Conservation (phyloP, 1,140 invertebrate species). For the Temnothorax curvispinosus region DNA sequence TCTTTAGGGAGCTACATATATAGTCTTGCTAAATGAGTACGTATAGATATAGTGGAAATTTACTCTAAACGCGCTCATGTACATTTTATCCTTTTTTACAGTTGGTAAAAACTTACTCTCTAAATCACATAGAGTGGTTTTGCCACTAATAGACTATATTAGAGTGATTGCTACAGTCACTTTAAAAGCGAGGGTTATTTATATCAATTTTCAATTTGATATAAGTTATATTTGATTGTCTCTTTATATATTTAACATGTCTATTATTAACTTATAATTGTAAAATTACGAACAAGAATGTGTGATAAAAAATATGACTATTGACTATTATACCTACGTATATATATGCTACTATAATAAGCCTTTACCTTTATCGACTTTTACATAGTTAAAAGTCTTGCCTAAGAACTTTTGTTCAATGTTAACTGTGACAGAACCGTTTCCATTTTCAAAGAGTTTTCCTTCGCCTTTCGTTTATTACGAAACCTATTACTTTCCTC, state of each 20-base stretch:
- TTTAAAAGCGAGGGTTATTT: not conserved
- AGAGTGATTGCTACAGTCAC: too few relatives aligned
- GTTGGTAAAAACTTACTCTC: not conserved
- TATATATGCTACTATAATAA: not conserved
- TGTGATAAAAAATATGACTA: not conserved
- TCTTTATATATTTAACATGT: not conserved
- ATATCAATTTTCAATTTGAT: not conserved
- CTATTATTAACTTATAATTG: not conserved
- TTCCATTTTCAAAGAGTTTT: not conserved
- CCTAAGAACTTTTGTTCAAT: not conserved
- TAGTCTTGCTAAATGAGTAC: constrained; percentile 18
- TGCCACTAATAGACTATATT: too few relatives aligned
- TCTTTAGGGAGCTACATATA: constrained; percentile 3
- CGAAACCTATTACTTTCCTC: constrained; percentile 24
- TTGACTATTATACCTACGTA: too few relatives aligned
- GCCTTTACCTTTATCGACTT: not conserved
- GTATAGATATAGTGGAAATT: not conserved
- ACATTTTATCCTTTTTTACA: constrained; percentile 34
- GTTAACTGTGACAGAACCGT: not conserved
- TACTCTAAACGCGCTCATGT: constrained; percentile 11
- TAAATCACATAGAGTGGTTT: too few relatives aligned
- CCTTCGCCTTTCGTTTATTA: not conserved
- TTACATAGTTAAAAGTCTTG: not conserved
- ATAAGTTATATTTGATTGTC: too few relatives aligned
- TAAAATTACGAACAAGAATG: not conserved